Evolutionary conservation across 2,888 invertebrate genomes (phyloP), one percentile per base, ranked within the genome.

Genomic region (Taphrorychus bicolor): DNA sequence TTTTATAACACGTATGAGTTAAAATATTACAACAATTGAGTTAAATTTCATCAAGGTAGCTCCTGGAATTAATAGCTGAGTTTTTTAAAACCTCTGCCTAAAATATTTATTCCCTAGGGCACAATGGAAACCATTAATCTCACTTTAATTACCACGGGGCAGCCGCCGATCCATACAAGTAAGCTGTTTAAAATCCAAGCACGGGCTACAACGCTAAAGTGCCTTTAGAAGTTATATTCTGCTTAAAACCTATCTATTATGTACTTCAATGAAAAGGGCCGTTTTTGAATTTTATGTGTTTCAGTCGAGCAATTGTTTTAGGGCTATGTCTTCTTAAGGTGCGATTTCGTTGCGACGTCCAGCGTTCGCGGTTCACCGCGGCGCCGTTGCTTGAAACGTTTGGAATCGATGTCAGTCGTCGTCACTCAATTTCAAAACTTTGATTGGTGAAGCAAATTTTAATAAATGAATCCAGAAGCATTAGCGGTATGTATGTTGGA

Each of bases 171-270:
- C 40, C 59, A 49, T 49, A 32, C 59, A 48, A 48, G 49, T 22
- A 45, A 51, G 51, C 32, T 59, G 48, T 32, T 59, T 59, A 59
- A 49, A 59, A 59, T 59, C 49, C 59, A 49, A 48, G 24, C 59
- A 59, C 59, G 49, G 32, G 24, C 48, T 59, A 49, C 49, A 32
- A 59, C 48, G 40, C 49, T 59, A 49, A 45, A 59, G 59, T 59
- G 49, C 49, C 23, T 42, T 49, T 59, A 51, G 32, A 40, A 32
- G 51, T 59, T 59, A 59, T 59, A 59, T 59, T 59, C 49, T 51
- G 49, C 48, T 49, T 49, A 59, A 59, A 45, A 45, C 9, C 45
- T 45, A 45, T 45, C 32, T 32, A 32, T 32, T 32, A 32, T 11
- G 9, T 7, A 45, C 45, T 45, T 45, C 7, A 17, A n/a, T n/a